Evolutionary conservation across 2,888 invertebrate species (phyloP).

Genomic region (Nasonovia ribisnigri): DNA sequence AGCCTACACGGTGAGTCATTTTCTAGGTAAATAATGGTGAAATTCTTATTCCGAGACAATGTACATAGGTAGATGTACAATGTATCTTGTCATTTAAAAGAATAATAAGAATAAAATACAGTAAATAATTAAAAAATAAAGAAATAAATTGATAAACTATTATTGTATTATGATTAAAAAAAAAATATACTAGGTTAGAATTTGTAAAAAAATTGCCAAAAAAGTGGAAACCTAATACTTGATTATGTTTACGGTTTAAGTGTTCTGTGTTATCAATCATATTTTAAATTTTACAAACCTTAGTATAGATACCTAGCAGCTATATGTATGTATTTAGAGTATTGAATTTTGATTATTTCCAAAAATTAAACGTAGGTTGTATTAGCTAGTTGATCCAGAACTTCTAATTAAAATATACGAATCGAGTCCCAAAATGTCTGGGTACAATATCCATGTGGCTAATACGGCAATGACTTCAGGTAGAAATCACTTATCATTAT

Average conservation of each 20-base stretch:
- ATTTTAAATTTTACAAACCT: too few relatives aligned
- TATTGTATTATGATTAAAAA: not conserved
- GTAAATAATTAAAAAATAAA: not conserved
- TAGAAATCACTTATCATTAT: too few relatives aligned
- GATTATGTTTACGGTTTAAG: too few relatives aligned
- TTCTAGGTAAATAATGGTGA: not conserved
- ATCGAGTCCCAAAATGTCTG: not conserved
- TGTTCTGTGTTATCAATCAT: too few relatives aligned
- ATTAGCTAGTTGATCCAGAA: too few relatives aligned
- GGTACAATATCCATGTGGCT: not conserved
- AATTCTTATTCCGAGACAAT: not conserved
- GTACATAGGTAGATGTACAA: not conserved
- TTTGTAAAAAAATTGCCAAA: too few relatives aligned
- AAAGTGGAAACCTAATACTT: too few relatives aligned
- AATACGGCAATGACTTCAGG: too few relatives aligned
- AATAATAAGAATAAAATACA: not conserved
- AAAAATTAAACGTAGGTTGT: too few relatives aligned
- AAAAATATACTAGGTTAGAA: not conserved
- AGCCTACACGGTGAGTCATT: not conserved
- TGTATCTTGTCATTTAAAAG: not conserved
- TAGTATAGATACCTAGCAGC: too few relatives aligned
- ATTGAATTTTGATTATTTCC: too few relatives aligned
- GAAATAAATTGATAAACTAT: not conserved
- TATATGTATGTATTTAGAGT: too few relatives aligned
- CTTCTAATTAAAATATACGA: not conserved